Conservation (phyloP, 2,888 invertebrate genomes). For the Dorcus hopei region DNA sequence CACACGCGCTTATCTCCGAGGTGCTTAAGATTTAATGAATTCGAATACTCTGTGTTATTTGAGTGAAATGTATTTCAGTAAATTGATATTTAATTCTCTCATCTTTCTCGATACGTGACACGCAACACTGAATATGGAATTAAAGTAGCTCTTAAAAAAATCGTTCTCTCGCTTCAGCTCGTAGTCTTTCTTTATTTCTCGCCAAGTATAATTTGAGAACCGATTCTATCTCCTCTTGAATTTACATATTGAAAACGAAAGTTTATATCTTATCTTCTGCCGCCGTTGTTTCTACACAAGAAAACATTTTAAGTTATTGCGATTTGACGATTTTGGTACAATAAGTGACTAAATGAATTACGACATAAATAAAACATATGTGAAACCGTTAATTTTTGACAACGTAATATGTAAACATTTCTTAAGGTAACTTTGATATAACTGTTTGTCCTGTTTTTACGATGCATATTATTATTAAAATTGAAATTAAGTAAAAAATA, state of each 20-base stretch:
- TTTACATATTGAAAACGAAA: slow-evolving; percentile 13
- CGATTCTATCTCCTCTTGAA: slow-evolving; percentile 10
- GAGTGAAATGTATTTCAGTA: slow-evolving; percentile 40
- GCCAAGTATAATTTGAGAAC: neutral
- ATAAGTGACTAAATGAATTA: too few species aligned
- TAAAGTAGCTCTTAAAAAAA: slow-evolving; percentile 14
- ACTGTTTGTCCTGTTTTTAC: too few species aligned
- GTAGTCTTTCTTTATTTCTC: too few species aligned
- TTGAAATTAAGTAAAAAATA: too few species aligned
- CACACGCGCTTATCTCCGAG: slow-evolving; percentile 37
- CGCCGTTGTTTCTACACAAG: too few species aligned
- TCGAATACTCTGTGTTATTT: slow-evolving; percentile 39
- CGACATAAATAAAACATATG: too few species aligned
- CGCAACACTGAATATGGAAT: slow-evolving; percentile 26
- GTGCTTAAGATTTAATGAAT: slow-evolving; percentile 43
- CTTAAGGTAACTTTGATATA: too few species aligned
- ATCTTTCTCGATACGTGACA: slow-evolving; percentile 33
- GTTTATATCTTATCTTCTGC: neutral
- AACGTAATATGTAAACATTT: too few species aligned
- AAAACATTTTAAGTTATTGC: too few species aligned
- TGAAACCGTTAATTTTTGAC: too few species aligned
- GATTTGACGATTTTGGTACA: too few species aligned
- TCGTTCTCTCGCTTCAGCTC: neutral
- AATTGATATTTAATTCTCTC: slow-evolving; percentile 42
- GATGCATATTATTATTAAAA: too few species aligned